Base-by-base conservation (phyloP, 2,113 vertebrate genomes). In the Muntiacus reevesi region DNA sequence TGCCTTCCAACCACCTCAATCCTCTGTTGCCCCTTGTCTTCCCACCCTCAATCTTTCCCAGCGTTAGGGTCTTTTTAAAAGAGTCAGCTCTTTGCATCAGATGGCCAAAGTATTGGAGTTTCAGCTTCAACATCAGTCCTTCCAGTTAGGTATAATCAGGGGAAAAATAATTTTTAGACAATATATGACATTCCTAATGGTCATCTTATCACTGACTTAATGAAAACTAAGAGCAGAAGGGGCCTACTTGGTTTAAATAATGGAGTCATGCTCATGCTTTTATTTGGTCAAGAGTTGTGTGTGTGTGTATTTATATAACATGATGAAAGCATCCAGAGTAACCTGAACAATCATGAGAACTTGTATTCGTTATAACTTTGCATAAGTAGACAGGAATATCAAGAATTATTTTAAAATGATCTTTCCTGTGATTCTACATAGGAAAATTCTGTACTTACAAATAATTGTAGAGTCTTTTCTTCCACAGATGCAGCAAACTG, bases 401-500 rank as follows among this genome's bases (percentile, higher is more conserved):
- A 86, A 86, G 36, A 84, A 82, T 93, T 88, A 62, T n/a, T 97
- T 82, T 88, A 45, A 94, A 52, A 76, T 79, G n/a, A 76, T 59
- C 85, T 93, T 88, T 92, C 50, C 71, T 47, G 28, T 91, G 21
- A 86, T 93, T 89, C 47, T 92, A 8, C 12, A 43, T 87, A 76
- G 36, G 67, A 86, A 91, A 90, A 60, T 88, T 87, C 47, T 84
- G 17, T 88, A 64, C 79, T 76, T 88, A 91, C 85, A 60, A 89
- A 87, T 64, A 89, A 57, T 50, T 57, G 3, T 94, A 23, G 43
- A 96, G 30, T 91, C 33, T 62, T 82, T 25, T 79, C 82, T 82
- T 92, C 25, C 40, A 89, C 25, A 93, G 40, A 36, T 59, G 3
- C 52, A 82, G 43, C 91, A 64, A 93, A 85, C 45, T 71, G 19